A percentile compares a stretch with the other conserved stretches of the same genome.
phyloP scores from a whole-genome alignment of 1,140 invertebrate genomes.

The Rhyacophila brunnea region DNA sequence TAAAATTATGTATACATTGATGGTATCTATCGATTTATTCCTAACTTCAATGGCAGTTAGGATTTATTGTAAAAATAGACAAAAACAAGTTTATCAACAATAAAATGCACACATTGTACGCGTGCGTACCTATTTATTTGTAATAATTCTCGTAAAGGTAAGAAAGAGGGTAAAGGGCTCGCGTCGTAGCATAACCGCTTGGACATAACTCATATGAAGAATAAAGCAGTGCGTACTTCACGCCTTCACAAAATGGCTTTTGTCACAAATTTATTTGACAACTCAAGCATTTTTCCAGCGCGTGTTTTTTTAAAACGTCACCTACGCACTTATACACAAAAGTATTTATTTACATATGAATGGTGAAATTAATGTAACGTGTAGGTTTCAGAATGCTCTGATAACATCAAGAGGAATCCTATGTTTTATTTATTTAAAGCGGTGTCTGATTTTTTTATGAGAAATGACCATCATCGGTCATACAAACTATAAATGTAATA shows the following conservation, averaged over 20 bases:
- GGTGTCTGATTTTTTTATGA: neutral
- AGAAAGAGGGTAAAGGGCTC: neutral
- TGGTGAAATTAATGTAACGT: constrained; percentile 1
- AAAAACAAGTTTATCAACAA: no score
- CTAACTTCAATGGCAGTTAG: no score
- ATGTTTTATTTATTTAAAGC: neutral
- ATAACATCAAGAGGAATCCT: neutral
- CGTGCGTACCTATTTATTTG: neutral
- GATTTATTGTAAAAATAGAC: no score
- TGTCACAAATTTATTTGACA: neutral
- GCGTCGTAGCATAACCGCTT: neutral
- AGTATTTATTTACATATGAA: constrained; percentile 11
- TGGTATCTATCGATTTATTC: no score
- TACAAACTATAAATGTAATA: neutral
- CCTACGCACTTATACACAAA: constrained; percentile 4
- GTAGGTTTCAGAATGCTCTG: neutral
- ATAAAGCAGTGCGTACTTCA: neutral
- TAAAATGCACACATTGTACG: no score
- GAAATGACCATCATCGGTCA: neutral
- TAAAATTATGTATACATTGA: no score
- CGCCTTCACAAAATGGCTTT: neutral
- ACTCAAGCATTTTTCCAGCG: neutral
- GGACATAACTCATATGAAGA: no score
- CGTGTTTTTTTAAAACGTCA: neutral
- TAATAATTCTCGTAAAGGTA: neutral